Base-by-base conservation (phyloP, 1,140 invertebrate genomes). In the Heliconius congener region DNA sequence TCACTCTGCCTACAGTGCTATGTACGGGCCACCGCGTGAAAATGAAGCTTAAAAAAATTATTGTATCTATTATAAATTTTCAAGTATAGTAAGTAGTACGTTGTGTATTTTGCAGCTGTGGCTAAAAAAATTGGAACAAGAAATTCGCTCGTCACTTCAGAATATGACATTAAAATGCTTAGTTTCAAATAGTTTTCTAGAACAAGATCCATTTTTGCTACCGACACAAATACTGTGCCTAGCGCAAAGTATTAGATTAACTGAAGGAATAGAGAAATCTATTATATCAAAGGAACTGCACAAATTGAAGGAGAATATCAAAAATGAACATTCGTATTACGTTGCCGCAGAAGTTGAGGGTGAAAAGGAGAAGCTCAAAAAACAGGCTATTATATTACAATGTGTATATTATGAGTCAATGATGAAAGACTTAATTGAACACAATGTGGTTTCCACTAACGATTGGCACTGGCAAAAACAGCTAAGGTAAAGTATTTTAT, bases 381-480 rank as follows among this genome's bases (percentile, higher is more conserved):
- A 96, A 71, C 95, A 96, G 86, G 95, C 96, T 9, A 95, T 99
- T n/a, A 96, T 99, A 80, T 92, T 99, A 76, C 99, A 99, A 89
- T 97, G 98, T 1, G 98, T 99, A 79, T 98, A 99, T 95, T 97
- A 98, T 91, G 96, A 98, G 60, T 95, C 96, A 77, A 96, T 99
- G 6, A 96, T 99, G 18, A 96, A 97, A 84, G 95, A 96, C 84
- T 95, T 99, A 19, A 95, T 98, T 50, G 92, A 96, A 19, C 94
- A 95, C 42, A 96, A 96, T 87, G 96, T 97, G 1, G 96, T 95
- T 16, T 95, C 95, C 78, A 87, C 95, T 19, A 94, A 89, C 34
- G 97, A 98, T 83, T 99, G 99, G 99, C 93, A 96, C 57, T 99
- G 99, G 99, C 97, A 98, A 89, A 98, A 98, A 92, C 99, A 99